A percentile compares a stretch with the other conserved stretches of the same genome.
Evolutionary conservation across 2,797 vertebrate species (phyloP).

Genomic region (Babyrousa celebensis): DNA sequence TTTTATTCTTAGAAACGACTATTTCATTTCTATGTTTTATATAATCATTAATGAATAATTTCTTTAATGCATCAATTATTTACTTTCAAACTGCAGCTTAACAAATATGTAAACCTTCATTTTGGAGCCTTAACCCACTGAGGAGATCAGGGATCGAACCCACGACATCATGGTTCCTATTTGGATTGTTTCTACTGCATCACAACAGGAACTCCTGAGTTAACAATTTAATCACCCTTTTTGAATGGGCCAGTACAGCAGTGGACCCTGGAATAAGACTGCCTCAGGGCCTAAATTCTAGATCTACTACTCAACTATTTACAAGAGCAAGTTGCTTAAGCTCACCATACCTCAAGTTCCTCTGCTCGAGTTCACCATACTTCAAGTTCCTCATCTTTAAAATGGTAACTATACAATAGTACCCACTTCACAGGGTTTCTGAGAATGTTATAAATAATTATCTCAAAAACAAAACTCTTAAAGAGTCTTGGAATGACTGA

Average conservation of each 20-base stretch:
- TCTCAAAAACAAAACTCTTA: conserved; percentile 42
- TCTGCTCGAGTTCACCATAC: conserved; percentile 33
- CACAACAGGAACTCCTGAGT: neutral
- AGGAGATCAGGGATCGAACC: too few species aligned
- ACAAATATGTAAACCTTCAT: conserved; percentile 22
- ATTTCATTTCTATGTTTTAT: conserved; percentile 54
- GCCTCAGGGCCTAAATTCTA: conserved; percentile 7
- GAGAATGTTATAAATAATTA: conserved; percentile 30
- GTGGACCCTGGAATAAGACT: neutral
- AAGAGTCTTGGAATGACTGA: conserved; percentile 18
- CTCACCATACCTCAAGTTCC: neutral
- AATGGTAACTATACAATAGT: neutral
- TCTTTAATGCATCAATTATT: conserved; percentile 50
- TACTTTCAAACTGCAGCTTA: conserved; percentile 61
- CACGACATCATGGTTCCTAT: too few species aligned
- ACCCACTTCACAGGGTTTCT: conserved; percentile 1
- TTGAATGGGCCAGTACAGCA: neutral
- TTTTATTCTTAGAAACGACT: conserved; percentile 4
- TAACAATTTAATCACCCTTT: conserved; percentile 50
- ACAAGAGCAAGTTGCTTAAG: neutral
- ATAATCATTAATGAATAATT: neutral
- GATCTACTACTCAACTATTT: conserved; percentile 18
- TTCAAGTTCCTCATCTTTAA: conserved; percentile 57
- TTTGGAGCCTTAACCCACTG: neutral
- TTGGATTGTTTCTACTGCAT: too few species aligned